Evolutionary conservation across 2,113 vertebrate genomes (phyloP), one percentile per base, ranked within the genome.

Genomic region (Columbina picui): DNA sequence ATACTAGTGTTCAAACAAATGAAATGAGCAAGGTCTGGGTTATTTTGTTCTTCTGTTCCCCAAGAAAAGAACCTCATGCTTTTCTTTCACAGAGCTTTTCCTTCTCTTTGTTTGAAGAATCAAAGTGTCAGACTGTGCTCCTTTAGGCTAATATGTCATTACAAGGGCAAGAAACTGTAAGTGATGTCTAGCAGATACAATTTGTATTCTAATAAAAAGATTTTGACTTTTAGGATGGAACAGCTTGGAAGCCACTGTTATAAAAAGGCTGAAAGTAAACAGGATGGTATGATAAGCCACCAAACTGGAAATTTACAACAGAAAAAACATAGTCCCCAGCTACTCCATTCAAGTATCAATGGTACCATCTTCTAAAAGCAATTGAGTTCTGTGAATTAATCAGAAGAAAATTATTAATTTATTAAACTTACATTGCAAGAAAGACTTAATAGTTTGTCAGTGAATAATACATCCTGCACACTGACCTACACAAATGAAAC

Each of bases 161-260:
- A n/a, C 30, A 61, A 5, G 2, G 25, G 12, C 59, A 65, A 68
- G 57, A 77, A 57, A 7, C 23, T 55, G 5, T 25, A 68, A 52
- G 14, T 53, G 47, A 38, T 45, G 9, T 26, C 43, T 36, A 45
- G 39, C 1, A 12, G 27, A 14, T 49, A 83, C 73, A 93, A 52
- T 39, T 32, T 1, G 2, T 12, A 25, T 29, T 12, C 10, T 4
- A 50, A 36, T 32, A n/a, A 8, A 36, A 34, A 18, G 0, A 5
- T 34, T 21, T 32, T 74, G 4, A 49, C 13, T 32, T 79, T 64
- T 45, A 81, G 26, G 8, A n/a, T 78, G 32, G 4, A 11, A 65
- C 11, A 77, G 22, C 14, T 52, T 26, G 9, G 32, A 81, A 88
- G 47, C 25, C 19, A 34, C 22, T 55, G 7, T 30, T 36, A 27